These are phyloP conservation scores for Epistrophe grossulariae DNA, from an alignment of 2,888 invertebrate species.

Conservation along the genomic window DNA sequence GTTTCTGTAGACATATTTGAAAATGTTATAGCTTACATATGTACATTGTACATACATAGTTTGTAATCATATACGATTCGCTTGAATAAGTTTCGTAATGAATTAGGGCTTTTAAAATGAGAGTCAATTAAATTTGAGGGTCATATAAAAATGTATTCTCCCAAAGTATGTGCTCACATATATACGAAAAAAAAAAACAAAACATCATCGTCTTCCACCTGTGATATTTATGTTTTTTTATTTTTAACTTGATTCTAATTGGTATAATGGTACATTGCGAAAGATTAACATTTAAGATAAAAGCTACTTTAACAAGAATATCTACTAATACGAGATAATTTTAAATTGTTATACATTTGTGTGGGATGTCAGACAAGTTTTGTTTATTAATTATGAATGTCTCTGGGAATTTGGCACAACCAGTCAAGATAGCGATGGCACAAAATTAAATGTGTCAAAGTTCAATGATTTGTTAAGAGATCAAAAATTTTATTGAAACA, in stretches of 20 bases:
- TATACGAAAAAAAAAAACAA: not conserved
- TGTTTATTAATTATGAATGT: not conserved
- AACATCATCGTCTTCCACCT: slow-evolving; percentile 18
- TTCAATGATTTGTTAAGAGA: slow-evolving; percentile 19
- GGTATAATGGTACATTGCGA: not conserved
- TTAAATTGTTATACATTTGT: not conserved
- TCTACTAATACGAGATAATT: slow-evolving; percentile 46
- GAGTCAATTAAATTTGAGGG: slow-evolving; percentile 52
- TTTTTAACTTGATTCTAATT: slow-evolving; percentile 4
- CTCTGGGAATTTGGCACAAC: not conserved
- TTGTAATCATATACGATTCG: slow-evolving; percentile 59
- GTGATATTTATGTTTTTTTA: not conserved
- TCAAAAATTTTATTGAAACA: not conserved
- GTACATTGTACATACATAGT: too few relatives aligned
- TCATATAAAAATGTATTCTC: slow-evolving; percentile 46
- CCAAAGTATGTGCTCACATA: not conserved
- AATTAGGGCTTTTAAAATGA: slow-evolving; percentile 36
- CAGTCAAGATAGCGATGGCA: not conserved
- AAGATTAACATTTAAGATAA: slow-evolving; percentile 40
- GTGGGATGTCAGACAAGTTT: not conserved
- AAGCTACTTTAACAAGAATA: slow-evolving; percentile 48
- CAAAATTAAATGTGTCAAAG: slow-evolving; percentile 23
- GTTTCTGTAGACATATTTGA: slow-evolving; percentile 47
- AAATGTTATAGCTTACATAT: slow-evolving; percentile 33
- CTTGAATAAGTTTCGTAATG: slow-evolving; percentile 43